Conservation (phyloP, 2,888 invertebrate species). For the Apodemia mormo region DNA sequence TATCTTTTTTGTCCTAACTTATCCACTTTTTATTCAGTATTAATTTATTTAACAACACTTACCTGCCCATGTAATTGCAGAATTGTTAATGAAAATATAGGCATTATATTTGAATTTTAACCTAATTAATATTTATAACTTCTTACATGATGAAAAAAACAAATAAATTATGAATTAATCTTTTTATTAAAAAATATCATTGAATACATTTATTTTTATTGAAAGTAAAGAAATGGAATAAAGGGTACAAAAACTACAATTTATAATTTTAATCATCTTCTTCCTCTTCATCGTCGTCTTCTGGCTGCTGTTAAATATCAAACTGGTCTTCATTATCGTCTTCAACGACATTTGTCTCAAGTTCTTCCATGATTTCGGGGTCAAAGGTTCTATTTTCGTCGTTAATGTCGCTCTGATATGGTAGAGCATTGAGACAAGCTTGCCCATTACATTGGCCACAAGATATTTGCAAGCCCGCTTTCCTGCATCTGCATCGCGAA, state of each 20-base stretch:
- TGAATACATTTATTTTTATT: too few relatives aligned
- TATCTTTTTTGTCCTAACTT: conserved; percentile 15
- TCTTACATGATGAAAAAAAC: too few relatives aligned
- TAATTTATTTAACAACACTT: conserved; percentile 1
- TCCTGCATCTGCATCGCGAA: not conserved
- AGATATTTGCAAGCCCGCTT: not conserved
- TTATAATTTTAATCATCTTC: conserved; percentile 26
- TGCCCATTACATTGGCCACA: not conserved
- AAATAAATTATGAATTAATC: conserved; percentile 29
- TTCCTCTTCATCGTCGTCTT: not conserved
- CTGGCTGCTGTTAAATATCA: conserved; percentile 8
- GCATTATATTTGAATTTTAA: conserved; percentile 35
- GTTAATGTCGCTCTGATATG: too few relatives aligned
- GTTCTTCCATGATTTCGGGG: too few relatives aligned
- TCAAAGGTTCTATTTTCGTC: conserved; percentile 18
- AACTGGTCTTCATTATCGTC: conserved; percentile 17
- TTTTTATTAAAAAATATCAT: too few relatives aligned
- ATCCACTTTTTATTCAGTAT: conserved; percentile 4
- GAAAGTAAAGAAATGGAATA: too few relatives aligned
- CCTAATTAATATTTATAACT: conserved; percentile 25
- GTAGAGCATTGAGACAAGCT: not conserved
- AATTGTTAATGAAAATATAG: conserved; percentile 37
- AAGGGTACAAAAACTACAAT: conserved; percentile 7
- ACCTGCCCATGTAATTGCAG: conserved; percentile 25
- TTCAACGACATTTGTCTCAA: not conserved